phyloP scores from a whole-genome alignment of 2,888 invertebrate genomes.

The Sphinx pinastri region DNA sequence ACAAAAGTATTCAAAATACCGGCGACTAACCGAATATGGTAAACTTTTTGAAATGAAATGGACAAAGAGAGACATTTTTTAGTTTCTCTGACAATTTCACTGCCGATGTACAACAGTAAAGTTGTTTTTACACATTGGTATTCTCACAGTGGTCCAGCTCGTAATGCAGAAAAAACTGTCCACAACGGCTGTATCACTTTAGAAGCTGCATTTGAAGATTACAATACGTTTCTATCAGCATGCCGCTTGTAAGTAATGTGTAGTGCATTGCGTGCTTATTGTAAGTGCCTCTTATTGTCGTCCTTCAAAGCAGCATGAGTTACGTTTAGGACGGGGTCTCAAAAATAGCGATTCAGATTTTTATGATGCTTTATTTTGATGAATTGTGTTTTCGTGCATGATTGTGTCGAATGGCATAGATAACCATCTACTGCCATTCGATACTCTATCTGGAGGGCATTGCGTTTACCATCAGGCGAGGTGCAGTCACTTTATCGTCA shows the following conservation, averaged over 20 bases:
- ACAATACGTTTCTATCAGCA: neutral
- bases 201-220: neutral
- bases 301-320: conserved; percentile 51
- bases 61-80: too few species aligned
- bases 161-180: neutral
- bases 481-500: too few species aligned
- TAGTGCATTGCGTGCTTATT: conserved; percentile 55
- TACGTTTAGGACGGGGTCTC: conserved; percentile 40
- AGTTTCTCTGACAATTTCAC: too few species aligned
- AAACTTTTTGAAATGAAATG: too few species aligned
- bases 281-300: conserved; percentile 61
- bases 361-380: neutral
- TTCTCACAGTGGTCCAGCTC: too few species aligned
- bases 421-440: too few species aligned
- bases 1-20: too few species aligned
- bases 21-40: too few species aligned
- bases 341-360: conserved; percentile 31
- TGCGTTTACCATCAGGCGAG: too few species aligned
- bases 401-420: neutral
- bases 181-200: neutral
- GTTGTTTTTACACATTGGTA: too few species aligned
- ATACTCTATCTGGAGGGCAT: too few species aligned
- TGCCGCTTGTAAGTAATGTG: neutral
- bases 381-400: neutral
- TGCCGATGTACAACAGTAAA: too few species aligned